These are phyloP conservation scores for Gryllus bimaculatus DNA, from an alignment of 1,140 invertebrate genomes.

Conservation along the genomic window DNA sequence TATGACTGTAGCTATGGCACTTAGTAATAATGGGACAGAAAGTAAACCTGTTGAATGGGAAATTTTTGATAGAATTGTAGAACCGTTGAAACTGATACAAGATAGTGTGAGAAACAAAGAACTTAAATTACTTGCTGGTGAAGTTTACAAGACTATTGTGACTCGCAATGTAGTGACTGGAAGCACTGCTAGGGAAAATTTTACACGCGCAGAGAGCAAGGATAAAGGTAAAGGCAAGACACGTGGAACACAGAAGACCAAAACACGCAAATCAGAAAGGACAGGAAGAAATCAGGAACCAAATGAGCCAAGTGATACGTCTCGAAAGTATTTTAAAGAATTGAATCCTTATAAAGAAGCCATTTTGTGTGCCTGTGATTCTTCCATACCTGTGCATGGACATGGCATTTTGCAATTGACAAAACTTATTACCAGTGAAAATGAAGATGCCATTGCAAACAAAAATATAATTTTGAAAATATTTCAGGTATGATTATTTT, in stretches of 20 bases:
- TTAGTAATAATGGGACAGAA: slow-evolving; percentile 24
- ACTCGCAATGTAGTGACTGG: slow-evolving; percentile 32
- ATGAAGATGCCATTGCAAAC: slow-evolving; percentile 51
- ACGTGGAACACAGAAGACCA: background rate
- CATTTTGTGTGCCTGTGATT: slow-evolving; percentile 56
- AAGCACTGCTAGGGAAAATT: background rate
- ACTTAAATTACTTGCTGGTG: slow-evolving; percentile 30
- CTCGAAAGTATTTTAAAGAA: slow-evolving; percentile 8
- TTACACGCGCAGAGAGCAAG: background rate
- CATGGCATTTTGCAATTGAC: slow-evolving; percentile 66
- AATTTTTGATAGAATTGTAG: slow-evolving; percentile 37
- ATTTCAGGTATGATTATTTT: slow-evolving; percentile 47
- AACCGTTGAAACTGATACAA: slow-evolving; percentile 34
- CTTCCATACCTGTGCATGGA: slow-evolving; percentile 65
- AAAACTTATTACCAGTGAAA: slow-evolving; percentile 56
- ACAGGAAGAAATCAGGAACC: background rate
- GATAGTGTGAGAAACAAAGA: slow-evolving; percentile 23
- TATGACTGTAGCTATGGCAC: slow-evolving; percentile 36
- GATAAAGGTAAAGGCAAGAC: background rate
- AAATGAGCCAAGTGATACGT: background rate
- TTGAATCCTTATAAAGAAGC: slow-evolving; percentile 44
- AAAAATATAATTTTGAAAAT: slow-evolving; percentile 57
- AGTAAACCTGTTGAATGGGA: slow-evolving; percentile 29
- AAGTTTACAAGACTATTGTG: slow-evolving; percentile 40
- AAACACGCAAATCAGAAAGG: background rate